phyloP scores from a whole-genome alignment of 2,113 vertebrate genomes.

The Gobio gobio region DNA sequence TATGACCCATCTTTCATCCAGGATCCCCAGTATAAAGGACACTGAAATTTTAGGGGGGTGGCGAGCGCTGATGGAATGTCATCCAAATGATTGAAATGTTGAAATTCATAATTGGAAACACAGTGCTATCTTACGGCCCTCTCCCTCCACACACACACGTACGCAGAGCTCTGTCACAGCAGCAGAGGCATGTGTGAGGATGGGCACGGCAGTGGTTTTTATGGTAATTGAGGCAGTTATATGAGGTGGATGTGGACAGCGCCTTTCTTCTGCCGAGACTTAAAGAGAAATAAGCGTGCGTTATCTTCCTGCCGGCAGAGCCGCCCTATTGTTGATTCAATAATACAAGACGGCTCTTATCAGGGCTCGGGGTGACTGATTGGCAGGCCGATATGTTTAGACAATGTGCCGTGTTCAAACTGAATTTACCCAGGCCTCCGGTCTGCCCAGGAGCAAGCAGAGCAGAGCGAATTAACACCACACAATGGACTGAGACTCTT shows the following conservation, averaged over 20 bases:
- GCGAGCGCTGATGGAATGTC: slow-evolving; percentile 52
- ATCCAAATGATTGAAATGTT: slow-evolving; percentile 57
- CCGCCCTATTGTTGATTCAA: slow-evolving; percentile 88
- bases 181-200: slow-evolving; percentile 51
- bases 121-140: slow-evolving; percentile 48
- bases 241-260: slow-evolving; percentile 53
- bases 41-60: slow-evolving; percentile 47
- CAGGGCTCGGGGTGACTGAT: slow-evolving; percentile 85
- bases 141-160: not conserved
- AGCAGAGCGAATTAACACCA: slow-evolving; percentile 89
- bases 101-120: slow-evolving; percentile 56
- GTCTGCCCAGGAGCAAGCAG: slow-evolving; percentile 76
- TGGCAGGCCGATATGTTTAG: slow-evolving; percentile 88
- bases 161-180: not conserved
- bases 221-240: slow-evolving; percentile 80
- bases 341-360: slow-evolving; percentile 89
- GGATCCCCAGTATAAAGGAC: slow-evolving; percentile 44
- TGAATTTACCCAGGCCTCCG: slow-evolving; percentile 86
- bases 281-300: slow-evolving; percentile 85
- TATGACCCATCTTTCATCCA: slow-evolving; percentile 48
- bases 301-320: slow-evolving; percentile 87
- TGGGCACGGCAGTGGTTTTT: slow-evolving; percentile 71
- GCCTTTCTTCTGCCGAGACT: slow-evolving; percentile 71
- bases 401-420: slow-evolving; percentile 90
- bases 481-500: slow-evolving; percentile 86